Percentiles rank a stretch among this genome's conserved stretches.
These are phyloP conservation scores for Andrena trimmerana DNA, from an alignment of 2,888 invertebrate species.

Conservation along the genomic window DNA sequence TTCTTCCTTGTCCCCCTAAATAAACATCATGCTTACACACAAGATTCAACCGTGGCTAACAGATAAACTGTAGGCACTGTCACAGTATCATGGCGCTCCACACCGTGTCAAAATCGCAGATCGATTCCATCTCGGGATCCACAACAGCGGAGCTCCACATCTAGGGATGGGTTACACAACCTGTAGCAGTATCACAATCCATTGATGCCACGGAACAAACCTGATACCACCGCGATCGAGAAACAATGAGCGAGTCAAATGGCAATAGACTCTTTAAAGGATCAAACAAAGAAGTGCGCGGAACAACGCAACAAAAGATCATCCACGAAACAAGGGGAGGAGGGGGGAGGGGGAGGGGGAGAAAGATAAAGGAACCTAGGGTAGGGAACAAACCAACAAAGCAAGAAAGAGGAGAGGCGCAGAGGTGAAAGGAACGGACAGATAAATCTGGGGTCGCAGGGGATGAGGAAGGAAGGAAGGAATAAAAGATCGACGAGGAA, in stretches of 20 bases:
- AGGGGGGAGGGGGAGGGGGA: not conserved
- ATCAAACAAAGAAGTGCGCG: constrained; percentile 15
- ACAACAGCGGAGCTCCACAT: no score
- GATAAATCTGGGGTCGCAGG: not conserved
- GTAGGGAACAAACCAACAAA: not conserved
- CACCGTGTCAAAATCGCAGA: no score
- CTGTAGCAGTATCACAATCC: not conserved
- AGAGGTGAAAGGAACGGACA: constrained; percentile 17
- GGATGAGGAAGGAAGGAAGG: constrained; percentile 14
- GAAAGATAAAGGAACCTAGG: not conserved
- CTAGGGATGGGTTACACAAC: no score
- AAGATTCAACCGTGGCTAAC: no score
- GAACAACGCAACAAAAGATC: constrained; percentile 19
- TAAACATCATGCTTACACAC: no score
- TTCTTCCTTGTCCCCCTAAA: no score
- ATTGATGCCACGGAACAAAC: not conserved
- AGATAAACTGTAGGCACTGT: no score
- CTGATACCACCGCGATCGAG: constrained; percentile 5
- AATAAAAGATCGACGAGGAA: constrained; percentile 8
- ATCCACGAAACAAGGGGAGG: not conserved
- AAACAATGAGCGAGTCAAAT: not conserved
- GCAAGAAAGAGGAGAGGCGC: not conserved
- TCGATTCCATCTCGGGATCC: no score
- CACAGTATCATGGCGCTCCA: no score
- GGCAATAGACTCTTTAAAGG: not conserved